These are phyloP conservation scores for Amblyopsis hoosieri DNA, from an alignment of 2,797 vertebrate genomes.

Conservation along the genomic window DNA sequence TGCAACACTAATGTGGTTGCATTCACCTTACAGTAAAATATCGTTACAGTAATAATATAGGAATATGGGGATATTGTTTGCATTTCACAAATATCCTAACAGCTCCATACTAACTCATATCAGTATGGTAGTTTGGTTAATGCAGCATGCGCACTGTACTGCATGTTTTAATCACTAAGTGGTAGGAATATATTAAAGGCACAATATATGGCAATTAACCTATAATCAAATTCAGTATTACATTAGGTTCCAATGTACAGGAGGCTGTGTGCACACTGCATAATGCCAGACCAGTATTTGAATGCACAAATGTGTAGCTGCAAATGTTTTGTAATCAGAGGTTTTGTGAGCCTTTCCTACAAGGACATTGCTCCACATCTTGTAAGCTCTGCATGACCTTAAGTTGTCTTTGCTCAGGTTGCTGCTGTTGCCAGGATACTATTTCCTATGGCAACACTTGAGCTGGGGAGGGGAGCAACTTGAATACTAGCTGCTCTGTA, in stretches of 20 bases:
- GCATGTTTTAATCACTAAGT: conserved; percentile 11
- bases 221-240: conserved; percentile 20
- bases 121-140: too few relatives aligned
- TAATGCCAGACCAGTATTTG: neutral
- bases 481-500: conserved; percentile 64
- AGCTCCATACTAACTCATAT: conserved; percentile 1
- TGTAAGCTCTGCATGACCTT: conserved; percentile 68
- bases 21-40: conserved; percentile 4
- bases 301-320: neutral
- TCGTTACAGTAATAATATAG: neutral
- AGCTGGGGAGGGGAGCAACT: conserved; percentile 66
- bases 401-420: conserved; percentile 75
- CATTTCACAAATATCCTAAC: conserved; percentile 14
- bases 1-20: conserved; percentile 9
- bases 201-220: conserved; percentile 32
- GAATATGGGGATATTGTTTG: conserved; percentile 2
- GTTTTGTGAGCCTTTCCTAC: conserved; percentile 9
- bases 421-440: conserved; percentile 80
- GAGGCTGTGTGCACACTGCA: neutral
- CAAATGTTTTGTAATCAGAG: conserved; percentile 38
- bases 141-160: neutral
- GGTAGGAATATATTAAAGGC: conserved; percentile 30
- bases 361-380: conserved; percentile 39
- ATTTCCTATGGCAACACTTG: conserved; percentile 80
- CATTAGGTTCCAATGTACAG: conserved; percentile 2